Conservation (phyloP, 2,888 invertebrate species). For the Nomada goodeniana region DNA sequence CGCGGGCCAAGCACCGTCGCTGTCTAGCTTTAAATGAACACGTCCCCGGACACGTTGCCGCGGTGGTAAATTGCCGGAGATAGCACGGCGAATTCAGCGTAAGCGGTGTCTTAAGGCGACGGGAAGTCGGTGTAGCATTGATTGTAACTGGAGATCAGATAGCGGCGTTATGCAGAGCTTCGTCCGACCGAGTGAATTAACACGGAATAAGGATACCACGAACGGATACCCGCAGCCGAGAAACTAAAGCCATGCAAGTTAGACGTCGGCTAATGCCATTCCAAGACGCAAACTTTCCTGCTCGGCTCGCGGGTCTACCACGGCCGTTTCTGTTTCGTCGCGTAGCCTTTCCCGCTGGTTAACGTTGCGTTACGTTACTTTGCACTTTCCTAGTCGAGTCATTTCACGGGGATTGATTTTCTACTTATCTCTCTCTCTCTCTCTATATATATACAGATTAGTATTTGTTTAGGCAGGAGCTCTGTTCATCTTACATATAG, state of each 20-base stretch:
- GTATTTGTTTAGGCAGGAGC: not conserved
- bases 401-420: no score
- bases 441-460: no score
- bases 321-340: constrained; percentile 3
- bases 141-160: constrained; percentile 41
- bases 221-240: constrained; percentile 5
- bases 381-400: not conserved
- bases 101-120: not conserved
- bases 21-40: constrained; percentile 24
- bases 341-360: no score
- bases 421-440: no score
- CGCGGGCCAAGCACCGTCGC: not conserved
- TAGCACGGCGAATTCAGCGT: not conserved
- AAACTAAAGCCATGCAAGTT: constrained; percentile 35
- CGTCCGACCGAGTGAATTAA: constrained; percentile 42
- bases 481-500: no score
- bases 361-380: not conserved
- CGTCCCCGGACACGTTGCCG: not conserved
- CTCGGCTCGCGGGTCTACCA: not conserved
- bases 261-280: constrained; percentile 55
- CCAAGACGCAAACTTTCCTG: constrained; percentile 53
- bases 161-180: constrained; percentile 25
- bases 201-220: constrained; percentile 40
- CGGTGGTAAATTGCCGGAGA: constrained; percentile 31
- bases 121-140: constrained; percentile 22